These are phyloP conservation scores for Hapalemur alaotrensis DNA, from an alignment of 2,797 vertebrate genomes.

Conservation along the genomic window DNA sequence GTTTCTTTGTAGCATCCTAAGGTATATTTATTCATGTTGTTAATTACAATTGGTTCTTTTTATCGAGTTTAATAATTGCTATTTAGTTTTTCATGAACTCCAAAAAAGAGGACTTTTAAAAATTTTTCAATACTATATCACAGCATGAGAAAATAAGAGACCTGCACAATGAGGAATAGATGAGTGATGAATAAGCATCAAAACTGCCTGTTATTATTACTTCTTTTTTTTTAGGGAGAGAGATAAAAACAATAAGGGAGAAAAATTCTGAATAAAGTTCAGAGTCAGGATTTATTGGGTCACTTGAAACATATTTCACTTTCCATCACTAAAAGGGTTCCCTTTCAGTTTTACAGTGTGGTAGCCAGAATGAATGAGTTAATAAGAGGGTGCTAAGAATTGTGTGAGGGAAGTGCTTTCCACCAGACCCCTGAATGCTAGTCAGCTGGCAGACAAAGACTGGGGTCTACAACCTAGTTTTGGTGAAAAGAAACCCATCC, in stretches of 20 bases:
- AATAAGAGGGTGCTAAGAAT: neutral
- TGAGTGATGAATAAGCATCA: neutral
- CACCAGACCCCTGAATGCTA: neutral
- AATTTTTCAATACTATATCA: constrained; percentile 5
- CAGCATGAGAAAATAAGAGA: constrained; percentile 22
- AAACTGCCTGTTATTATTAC: neutral
- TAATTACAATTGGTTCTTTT: neutral
- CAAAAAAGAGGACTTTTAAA: neutral
- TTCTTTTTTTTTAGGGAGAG: neutral
- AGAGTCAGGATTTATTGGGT: neutral
- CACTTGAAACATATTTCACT: constrained; percentile 25
- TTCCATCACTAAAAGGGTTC: neutral
- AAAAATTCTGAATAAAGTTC: neutral
- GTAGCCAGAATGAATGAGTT: neutral
- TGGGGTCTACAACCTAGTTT: neutral
- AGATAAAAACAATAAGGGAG: neutral
- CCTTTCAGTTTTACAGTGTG: neutral
- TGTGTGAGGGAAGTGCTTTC: neutral
- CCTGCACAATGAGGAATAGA: neutral
- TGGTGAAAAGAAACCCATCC: neutral
- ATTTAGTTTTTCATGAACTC: constrained; percentile 25
- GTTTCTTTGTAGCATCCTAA: neutral
- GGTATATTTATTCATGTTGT: neutral
- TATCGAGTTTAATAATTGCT: neutral
- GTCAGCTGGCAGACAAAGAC: neutral